Conservation (phyloP, 2,888 invertebrate species). For the Mesochorus sp. region DNA sequence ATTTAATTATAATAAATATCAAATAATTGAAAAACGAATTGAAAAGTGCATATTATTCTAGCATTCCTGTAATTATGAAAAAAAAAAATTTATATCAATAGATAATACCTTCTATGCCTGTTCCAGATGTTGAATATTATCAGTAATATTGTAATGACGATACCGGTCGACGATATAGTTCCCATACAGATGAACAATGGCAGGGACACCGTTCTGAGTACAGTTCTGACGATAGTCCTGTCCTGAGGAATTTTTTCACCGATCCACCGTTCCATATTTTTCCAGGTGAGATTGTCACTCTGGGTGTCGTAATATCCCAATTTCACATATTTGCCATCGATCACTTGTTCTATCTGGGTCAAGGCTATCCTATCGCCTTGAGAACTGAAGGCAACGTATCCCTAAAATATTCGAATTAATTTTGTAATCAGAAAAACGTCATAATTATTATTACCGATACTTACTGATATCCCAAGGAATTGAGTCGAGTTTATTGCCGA, state of each 20-base stretch:
- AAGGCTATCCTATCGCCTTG: slow-evolving; percentile 99
- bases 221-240: slow-evolving; percentile 93
- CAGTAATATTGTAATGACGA: slow-evolving; percentile 91
- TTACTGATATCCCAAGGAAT: slow-evolving; percentile 98
- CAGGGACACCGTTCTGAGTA: slow-evolving; percentile 93
- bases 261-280: slow-evolving; percentile 94
- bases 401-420: slow-evolving; percentile 84
- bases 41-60: neutral
- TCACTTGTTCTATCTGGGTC: slow-evolving; percentile 98
- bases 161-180: slow-evolving; percentile 93
- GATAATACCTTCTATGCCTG: slow-evolving; percentile 92
- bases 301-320: slow-evolving; percentile 98
- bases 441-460: no score
- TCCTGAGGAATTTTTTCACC: slow-evolving; percentile 97
- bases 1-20: neutral
- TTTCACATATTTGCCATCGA: slow-evolving; percentile 96
- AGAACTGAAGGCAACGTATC: slow-evolving; percentile 98
- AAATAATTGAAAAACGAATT: neutral
- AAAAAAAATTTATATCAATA: neutral
- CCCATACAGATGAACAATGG: slow-evolving; percentile 97
- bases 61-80: neutral
- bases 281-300: slow-evolving; percentile 97
- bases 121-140: slow-evolving; percentile 97
- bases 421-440: neutral
- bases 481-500: slow-evolving; percentile 99